phyloP scores from a whole-genome alignment of 2,113 vertebrate genomes.

The Grammomys dolichurus region DNA sequence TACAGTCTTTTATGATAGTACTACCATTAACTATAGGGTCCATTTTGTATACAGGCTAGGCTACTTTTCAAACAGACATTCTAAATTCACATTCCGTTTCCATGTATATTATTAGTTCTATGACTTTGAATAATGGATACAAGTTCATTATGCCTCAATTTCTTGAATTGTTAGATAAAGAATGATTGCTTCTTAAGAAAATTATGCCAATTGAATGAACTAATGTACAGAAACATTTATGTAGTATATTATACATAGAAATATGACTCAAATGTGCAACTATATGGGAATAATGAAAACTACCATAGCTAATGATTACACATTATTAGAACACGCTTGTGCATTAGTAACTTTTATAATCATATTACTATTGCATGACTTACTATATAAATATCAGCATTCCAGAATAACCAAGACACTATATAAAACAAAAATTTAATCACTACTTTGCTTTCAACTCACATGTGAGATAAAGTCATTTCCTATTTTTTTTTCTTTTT shows the following conservation, averaged over 20 bases:
- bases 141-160: not conserved
- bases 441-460: constrained; percentile 5
- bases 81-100: not conserved
- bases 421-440: constrained; percentile 39
- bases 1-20: constrained; percentile 40
- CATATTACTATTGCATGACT: constrained; percentile 7
- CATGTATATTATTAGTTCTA: not conserved
- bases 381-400: constrained; percentile 26
- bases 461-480: constrained; percentile 48
- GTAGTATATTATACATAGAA: not conserved
- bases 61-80: not conserved
- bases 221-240: not conserved
- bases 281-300: not conserved
- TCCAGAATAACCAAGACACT: constrained; percentile 27
- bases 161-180: not conserved
- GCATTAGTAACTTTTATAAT: constrained; percentile 51
- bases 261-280: not conserved
- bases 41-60: not conserved
- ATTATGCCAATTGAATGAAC: not conserved
- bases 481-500: not conserved
- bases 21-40: not conserved
- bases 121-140: not conserved
- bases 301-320: constrained; percentile 5
- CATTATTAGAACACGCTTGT: constrained; percentile 48
- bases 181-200: not conserved